Base-by-base conservation (phyloP, 1,140 invertebrate genomes). In the Micrasema minimum region DNA sequence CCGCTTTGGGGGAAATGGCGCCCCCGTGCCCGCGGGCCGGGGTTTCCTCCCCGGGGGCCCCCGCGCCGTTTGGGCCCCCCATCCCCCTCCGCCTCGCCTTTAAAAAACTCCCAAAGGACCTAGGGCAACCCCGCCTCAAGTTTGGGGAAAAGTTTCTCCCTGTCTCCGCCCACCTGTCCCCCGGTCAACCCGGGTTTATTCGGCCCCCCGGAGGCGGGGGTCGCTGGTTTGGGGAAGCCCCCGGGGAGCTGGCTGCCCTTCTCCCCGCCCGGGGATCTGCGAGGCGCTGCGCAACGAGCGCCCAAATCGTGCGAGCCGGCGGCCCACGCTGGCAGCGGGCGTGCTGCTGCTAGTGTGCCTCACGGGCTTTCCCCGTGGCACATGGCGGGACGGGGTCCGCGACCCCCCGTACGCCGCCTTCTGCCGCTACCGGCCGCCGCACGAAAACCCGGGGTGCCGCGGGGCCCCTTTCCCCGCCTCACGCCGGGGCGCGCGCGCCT, bases 181-280 rank as follows among this genome's bases (percentile, higher is more conserved):
- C 85, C 86, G 23, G 87, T 95, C 0, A 95, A 95, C 79, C 81
- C 95, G 1, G 93, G 92, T 76, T 93, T 95, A 77, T 95, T 95
- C 77, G 93, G 87, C 90, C 73, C 93, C 92, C 0, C 85, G 89
- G 23, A 85, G 88, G 72, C 89, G 89, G 51, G 92, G 92, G 0
- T 85, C 86, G 1, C 79, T 93, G 45, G 91, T 94, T n/a, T n/a
- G 2, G 87, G 87, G 45, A 91, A 90, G 77, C 86, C 87, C 4
- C 80, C 85, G 37, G 87, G 88, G 75, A 88, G 86, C 18, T 90
- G 90, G 86, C 86, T 88, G 26, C 87, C 90, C 0, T 92, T 91
- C 76, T 83, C 90, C 51, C 91, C 92, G 0, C 92, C n/a, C 92
- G 0, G 92, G 94, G 80, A 73, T 88, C 87, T 43, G 88, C 89